Base-by-base conservation (phyloP, 2,797 vertebrate genomes). In the Gorsachius magnificus region DNA sequence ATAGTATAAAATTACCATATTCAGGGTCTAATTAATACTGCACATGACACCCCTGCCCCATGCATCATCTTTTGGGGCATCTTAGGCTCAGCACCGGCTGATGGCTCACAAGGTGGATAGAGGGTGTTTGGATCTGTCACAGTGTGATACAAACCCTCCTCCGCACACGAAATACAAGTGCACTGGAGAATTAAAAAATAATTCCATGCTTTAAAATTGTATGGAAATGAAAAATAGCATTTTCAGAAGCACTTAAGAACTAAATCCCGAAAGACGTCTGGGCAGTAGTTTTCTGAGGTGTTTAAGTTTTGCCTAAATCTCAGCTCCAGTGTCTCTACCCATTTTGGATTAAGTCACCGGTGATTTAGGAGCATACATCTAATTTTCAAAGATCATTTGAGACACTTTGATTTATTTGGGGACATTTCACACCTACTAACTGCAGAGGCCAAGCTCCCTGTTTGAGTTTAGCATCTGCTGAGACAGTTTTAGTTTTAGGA, bases 1-100 rank as follows among this genome's bases (percentile, higher is more conserved):
- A 58, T 2, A 53, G 43, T 14, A 9, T 22, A 41, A 63, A 77
- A 53, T 13, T 18, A 20, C 38, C 22, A 0, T 15, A 9, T n/a
- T 33, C 8, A 5, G 63, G 51, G 35, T 11, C 4, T 45, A 6
- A 58, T 16, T 45, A 22, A 15, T 7, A 11, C 29, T 16, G 28
- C 58, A 16, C 22, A 3, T 2, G 48, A 60, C 13, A 41, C 38
- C 38, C 38, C 38, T 38, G 20, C 10, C 1, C 5, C 0, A 2
- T 16, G 38, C 1, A 0, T 31, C 60, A 18, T 31, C 65, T 57
- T 29, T 17, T 20, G 36, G 65, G 76, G 28, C 28, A 13, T 16
- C 16, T 43, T 5, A 13, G 17, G 29, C 69, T 69, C 41, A 9
- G 33, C 9, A 28, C 13, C 1, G 9, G 4, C 1, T 8, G 20